These are phyloP conservation scores for Tetranychus urticae DNA, from an alignment of 1,140 invertebrate genomes.

Conservation along the genomic window DNA sequence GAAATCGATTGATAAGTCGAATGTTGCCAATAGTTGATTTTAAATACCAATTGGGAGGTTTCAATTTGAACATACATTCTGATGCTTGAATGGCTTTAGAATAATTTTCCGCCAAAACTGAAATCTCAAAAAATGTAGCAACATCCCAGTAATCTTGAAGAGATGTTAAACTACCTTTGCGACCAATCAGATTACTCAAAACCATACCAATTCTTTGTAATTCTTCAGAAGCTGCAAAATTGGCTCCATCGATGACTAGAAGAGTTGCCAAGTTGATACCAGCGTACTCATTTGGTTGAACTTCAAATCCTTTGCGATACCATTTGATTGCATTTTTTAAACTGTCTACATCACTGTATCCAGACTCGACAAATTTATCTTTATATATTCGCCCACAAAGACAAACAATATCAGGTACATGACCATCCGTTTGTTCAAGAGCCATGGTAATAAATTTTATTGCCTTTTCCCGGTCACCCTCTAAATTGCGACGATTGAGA, in stretches of 20 bases:
- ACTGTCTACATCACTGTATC: conserved; percentile 64
- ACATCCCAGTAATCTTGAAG: conserved; percentile 98
- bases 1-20: conserved; percentile 70
- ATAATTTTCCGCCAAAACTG: conserved; percentile 89
- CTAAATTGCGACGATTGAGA: conserved; percentile 72
- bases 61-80: conserved; percentile 95
- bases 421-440: conserved; percentile 69
- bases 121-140: conserved; percentile 97
- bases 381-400: conserved; percentile 96
- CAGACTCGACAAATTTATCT: conserved; percentile 90
- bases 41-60: conserved; percentile 92
- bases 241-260: conserved; percentile 87
- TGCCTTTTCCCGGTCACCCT: conserved; percentile 81
- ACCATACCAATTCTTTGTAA: conserved; percentile 74
- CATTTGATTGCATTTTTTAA: conserved; percentile 81
- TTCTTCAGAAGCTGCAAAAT: conserved; percentile 72
- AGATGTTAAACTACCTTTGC: conserved; percentile 78
- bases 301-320: conserved; percentile 93
- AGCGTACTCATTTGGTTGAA: conserved; percentile 95
- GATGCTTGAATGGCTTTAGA: conserved; percentile 89
- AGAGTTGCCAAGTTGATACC: conserved; percentile 96
- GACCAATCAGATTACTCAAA: conserved; percentile 89
- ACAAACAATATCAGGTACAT: conserved; percentile 85
- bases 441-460: conserved; percentile 71
- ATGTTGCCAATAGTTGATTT: conserved; percentile 98